A percentile compares a stretch with the other conserved stretches of the same genome.
phyloP scores from a whole-genome alignment of 2,888 invertebrate species.

The Scaptodrosophila latifasciaeformis region DNA sequence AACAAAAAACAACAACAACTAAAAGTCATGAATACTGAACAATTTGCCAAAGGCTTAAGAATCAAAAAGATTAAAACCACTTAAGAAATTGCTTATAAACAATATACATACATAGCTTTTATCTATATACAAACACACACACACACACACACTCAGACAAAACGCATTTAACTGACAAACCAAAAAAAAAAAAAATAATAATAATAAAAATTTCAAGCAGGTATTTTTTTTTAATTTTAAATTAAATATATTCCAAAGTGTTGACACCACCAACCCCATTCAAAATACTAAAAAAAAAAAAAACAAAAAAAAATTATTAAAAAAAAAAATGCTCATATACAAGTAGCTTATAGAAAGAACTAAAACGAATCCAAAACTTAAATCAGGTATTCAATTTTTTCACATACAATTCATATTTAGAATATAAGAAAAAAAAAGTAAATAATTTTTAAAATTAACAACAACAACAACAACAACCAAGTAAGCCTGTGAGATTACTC shows the following conservation, averaged over 20 bases:
- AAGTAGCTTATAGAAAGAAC: slow-evolving; percentile 48
- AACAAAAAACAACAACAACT: no score
- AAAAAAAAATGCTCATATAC: slow-evolving; percentile 51
- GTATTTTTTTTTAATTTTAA: slow-evolving; percentile 41
- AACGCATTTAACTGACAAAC: slow-evolving; percentile 30
- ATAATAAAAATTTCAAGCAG: slow-evolving; percentile 41
- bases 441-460: slow-evolving; percentile 13
- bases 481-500: slow-evolving; percentile 9
- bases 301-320: slow-evolving; percentile 28
- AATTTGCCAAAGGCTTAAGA: slow-evolving; percentile 67
- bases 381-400: slow-evolving; percentile 63
- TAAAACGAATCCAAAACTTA: slow-evolving; percentile 66
- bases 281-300: slow-evolving; percentile 15
- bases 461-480: slow-evolving; percentile 9
- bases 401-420: slow-evolving; percentile 28
- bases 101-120: not conserved
- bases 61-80: slow-evolving; percentile 40
- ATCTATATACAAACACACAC: slow-evolving; percentile 2
- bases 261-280: no score
- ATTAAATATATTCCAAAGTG: slow-evolving; percentile 9
- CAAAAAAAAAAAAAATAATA: slow-evolving; percentile 30
- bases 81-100: slow-evolving; percentile 15
- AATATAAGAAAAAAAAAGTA: not conserved
- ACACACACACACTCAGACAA: slow-evolving; percentile 13
- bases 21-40: slow-evolving; percentile 59